These are phyloP conservation scores for Nasua narica DNA, from an alignment of 2,797 vertebrate genomes.

Conservation along the genomic window DNA sequence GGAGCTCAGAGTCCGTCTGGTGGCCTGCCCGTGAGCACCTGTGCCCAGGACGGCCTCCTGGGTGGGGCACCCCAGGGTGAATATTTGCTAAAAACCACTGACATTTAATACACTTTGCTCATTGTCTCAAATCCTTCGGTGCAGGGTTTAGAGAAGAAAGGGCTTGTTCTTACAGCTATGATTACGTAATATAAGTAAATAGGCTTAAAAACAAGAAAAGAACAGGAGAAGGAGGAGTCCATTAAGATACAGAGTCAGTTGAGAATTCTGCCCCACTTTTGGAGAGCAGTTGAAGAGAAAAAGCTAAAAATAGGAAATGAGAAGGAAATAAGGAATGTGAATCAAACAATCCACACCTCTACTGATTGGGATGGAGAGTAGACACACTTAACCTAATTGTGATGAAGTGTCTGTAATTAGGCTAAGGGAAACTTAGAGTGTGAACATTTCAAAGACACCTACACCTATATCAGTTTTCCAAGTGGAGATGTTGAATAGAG, in stretches of 20 bases:
- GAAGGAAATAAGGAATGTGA: conserved; percentile 16
- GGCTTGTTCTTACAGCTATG: not conserved
- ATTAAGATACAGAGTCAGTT: conserved; percentile 29
- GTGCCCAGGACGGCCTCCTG: not conserved
- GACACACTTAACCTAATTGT: conserved; percentile 36
- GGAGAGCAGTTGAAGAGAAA: conserved; percentile 1
- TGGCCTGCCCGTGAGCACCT: not conserved
- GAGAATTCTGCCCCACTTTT: conserved; percentile 56
- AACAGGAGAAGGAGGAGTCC: not conserved
- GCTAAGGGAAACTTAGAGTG: conserved; percentile 5
- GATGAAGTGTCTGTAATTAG: not conserved
- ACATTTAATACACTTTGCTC: not conserved
- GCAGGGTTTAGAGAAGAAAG: not conserved
- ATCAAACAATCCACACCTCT: not conserved
- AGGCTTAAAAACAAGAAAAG: not conserved
- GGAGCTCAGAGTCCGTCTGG: not conserved
- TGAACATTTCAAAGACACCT: not conserved
- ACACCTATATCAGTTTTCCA: not conserved
- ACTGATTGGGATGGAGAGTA: conserved; percentile 8
- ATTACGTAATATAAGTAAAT: not conserved
- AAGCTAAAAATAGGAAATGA: conserved; percentile 47
- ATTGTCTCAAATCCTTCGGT: not conserved
- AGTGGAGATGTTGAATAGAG: not conserved
- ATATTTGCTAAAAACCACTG: not conserved
- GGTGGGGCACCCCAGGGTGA: not conserved